Evolutionary conservation across 2,113 vertebrate genomes (phyloP).

Genomic region (Pseudorectes ferrugineus): DNA sequence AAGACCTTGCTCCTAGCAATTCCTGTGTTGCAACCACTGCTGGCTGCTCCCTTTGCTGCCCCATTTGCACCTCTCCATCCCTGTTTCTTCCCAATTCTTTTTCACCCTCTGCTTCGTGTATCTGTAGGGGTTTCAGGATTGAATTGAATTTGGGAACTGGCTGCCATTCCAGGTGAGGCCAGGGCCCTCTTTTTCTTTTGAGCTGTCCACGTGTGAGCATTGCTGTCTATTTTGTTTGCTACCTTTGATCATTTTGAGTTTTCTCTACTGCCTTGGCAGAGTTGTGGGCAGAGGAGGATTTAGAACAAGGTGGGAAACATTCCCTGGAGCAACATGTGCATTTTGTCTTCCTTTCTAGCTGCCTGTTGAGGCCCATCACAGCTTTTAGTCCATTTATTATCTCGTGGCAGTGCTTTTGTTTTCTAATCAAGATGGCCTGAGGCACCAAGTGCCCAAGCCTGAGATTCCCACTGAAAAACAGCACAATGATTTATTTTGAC

Average conservation of each 20-base stretch:
- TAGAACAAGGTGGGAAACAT: not conserved
- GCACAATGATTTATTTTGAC: constrained; percentile 41
- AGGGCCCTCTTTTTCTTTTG: not conserved
- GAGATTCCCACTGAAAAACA: not conserved
- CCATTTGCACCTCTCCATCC: not conserved
- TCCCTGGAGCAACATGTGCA: not conserved
- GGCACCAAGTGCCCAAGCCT: not conserved
- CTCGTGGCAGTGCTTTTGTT: not conserved
- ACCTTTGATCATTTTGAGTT: not conserved
- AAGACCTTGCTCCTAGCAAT: not conserved
- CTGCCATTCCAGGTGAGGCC: not conserved
- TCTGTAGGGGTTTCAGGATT: not conserved
- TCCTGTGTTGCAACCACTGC: not conserved
- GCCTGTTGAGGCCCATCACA: not conserved
- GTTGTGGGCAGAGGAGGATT: not conserved
- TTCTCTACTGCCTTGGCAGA: not conserved
- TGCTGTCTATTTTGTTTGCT: not conserved
- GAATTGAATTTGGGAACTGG: not conserved
- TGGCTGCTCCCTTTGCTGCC: not conserved
- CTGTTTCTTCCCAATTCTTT: not conserved
- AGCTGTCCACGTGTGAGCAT: not conserved
- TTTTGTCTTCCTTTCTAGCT: not conserved
- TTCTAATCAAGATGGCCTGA: not conserved
- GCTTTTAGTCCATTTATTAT: not conserved
- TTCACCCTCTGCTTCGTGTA: not conserved